Evolutionary conservation across 1,140 invertebrate genomes (phyloP).

Genomic region (Dendrolimus punctatus): DNA sequence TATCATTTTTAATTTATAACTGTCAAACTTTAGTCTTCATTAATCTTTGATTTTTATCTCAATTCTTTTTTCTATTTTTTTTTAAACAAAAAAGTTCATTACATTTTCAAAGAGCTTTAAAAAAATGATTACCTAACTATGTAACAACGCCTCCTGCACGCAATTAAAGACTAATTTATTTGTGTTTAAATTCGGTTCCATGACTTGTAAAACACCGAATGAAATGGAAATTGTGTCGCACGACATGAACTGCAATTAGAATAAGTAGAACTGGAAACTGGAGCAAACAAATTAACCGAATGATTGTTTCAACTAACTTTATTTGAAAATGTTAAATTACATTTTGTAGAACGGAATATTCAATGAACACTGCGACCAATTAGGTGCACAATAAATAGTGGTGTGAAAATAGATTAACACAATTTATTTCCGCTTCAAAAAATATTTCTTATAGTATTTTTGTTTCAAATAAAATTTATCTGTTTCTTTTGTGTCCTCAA

Average conservation of each 20-base stretch:
- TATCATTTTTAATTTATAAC: too few relatives aligned
- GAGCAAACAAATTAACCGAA: conserved; percentile 25
- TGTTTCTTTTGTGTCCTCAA: conserved; percentile 24
- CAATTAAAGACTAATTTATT: conserved; percentile 24
- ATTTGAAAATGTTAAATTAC: too few relatives aligned
- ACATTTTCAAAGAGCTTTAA: too few relatives aligned
- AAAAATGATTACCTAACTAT: too few relatives aligned
- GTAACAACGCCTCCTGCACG: conserved; percentile 4
- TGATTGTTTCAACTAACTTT: too few relatives aligned
- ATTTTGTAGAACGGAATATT: too few relatives aligned
- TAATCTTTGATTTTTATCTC: too few relatives aligned
- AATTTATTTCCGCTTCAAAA: conserved; percentile 9
- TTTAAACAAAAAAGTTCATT: too few relatives aligned
- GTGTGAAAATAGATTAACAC: not conserved
- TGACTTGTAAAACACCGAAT: conserved; percentile 37
- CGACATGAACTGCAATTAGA: conserved; percentile 36
- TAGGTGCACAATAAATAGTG: too few relatives aligned
- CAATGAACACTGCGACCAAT: too few relatives aligned
- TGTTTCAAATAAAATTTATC: conserved; percentile 30
- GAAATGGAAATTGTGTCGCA: conserved; percentile 40
- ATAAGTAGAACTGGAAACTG: conserved; percentile 32
- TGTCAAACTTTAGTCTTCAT: too few relatives aligned
- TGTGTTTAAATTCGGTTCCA: conserved; percentile 34
- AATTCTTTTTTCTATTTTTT: too few relatives aligned
- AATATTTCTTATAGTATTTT: conserved; percentile 27